Base-by-base conservation (phyloP, 2,113 vertebrate species). In the Carassius auratus region DNA sequence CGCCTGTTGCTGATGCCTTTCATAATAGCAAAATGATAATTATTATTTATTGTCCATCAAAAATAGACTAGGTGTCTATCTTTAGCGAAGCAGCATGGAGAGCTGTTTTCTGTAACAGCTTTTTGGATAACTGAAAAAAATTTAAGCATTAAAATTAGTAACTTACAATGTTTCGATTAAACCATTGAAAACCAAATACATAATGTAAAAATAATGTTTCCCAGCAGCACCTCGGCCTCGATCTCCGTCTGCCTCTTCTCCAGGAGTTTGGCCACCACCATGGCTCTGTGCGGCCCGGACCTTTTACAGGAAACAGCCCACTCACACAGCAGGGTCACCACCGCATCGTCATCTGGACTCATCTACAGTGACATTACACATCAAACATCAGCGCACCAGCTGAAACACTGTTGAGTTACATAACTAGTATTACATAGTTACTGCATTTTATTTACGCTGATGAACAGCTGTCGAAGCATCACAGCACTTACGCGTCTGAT, bases 301-400 rank as follows among this genome's bases (percentile, higher is more conserved):
- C 98, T 96, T 88, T 99, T 99, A 87, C 97, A 99, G 93, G 97
- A 99, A 89, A 99, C 98, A 2, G 98, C 98, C 98, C 98, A 99
- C 88, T 99, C 98, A 9, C 98, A 99, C 69, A 99, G 95, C 91
- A 99, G 92, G 23, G 97, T 98, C 83, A 99, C 98, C 90, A 99
- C 98, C 0, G 98, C 98, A 2, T 99, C 97, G 0, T 99, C 98
- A 0, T 99, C 98, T 0, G 98, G 96, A 5, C 96, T 97, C 92
- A 99, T 98, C 98, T 99, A 91, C 10, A 86, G 21, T 79, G n/a
- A 75, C 10, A 38, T 38, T 61, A 42, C 0, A 23, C 1, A n/a
- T 17, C 17, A 36, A 38, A 61, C 33, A 38, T 79, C 30, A 61
- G 19, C 36, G 9, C 13, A 26, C 26, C 2, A 61, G 12, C 1